Base-by-base conservation (phyloP, 2,888 invertebrate species). In the Noctua janthe region DNA sequence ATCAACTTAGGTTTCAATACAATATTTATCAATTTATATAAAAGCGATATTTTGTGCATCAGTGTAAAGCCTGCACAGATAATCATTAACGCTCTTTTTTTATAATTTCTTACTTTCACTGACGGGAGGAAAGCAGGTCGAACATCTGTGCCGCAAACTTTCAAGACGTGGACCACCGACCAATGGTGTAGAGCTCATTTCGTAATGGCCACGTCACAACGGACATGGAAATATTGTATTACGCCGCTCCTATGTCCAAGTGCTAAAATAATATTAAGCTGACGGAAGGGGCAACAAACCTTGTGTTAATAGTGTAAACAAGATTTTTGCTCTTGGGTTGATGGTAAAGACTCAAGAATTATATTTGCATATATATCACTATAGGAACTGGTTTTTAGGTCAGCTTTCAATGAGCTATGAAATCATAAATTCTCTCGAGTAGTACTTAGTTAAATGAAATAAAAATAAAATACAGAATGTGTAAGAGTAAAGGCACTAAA, bases 41-140 rank as follows among this genome's bases (percentile, higher is more conserved):
- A 69, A 64, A 49, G 6, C 29, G 67, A 71, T 43, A 62, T 39
- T 62, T 67, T 71, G 51, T 74, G 51, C 78, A 82, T 17, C 43
- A 66, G 8, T 29, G 49, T 59, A 74, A 66, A 75, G 78, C 62
- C 56, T 69, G 74, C 74, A 77, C 70, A 35, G 80, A 59, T 74
- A 80, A 73, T 88, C 79, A 82, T 84, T 87, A 87, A 83, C 90
- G 85, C 71, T 85, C 84, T 89, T 91, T 91, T 29, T 90, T 88
- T 88, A 88, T 89, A 90, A 92, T 92, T 92, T 92, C 83, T 88
- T 91, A 95, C 95, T 95, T 95, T 95, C 95, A 94, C 95, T 94
- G 89, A 90, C 89, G 84, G 91, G 92, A 93, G 92, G 94, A 94
- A 95, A 94, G 92, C 93, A 91, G 94, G 94, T 94, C 95, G 92